Evolutionary conservation across 1,140 invertebrate genomes (phyloP), one percentile per base, ranked within the genome.

Genomic region (Agraylea sexmaculata): DNA sequence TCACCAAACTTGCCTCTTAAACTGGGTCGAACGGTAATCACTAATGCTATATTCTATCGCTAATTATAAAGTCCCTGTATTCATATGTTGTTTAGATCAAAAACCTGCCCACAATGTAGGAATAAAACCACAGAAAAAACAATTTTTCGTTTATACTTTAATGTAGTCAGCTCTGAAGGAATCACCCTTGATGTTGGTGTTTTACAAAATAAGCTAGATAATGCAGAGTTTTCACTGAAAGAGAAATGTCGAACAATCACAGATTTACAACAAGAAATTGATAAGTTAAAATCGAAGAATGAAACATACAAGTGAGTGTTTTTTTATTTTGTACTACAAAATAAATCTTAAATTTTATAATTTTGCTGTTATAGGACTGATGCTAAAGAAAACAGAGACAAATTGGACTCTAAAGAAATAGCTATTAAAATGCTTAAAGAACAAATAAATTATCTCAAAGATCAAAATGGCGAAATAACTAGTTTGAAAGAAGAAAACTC

Each of bases 81-180:
- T 25, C 7, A 25, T 8, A 25, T n/a, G n/a, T n/a, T n/a, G n/a
- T 59, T 42, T 35, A 75, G 71, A 45, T 68, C 68, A 11, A 61
- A 64, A 50, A 63, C 61, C 28, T 76, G 73, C 50, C 73, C 73
- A 2, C 66, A 74, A 51, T 76, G 73, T 55, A 54, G 73, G 11
- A 47, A 60, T 8, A 66, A 57, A 55, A 56, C 58, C 1, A 64
- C 57, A 0, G 49, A 58, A 22, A 62, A 59, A 27, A 55, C 43
- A 17, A 57, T 68, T 16, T 58, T 64, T 35, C 59, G 59, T 30
- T 45, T 73, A n/a, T 74, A 62, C 47, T 67, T 74, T 13, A 70
- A 69, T 50, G 51, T 64, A 37, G 42, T 53, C 2, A 62, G 53
- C 37, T 56, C 55, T 12, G 60, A 66, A 17, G 44, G 44, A n/a